Conservation (phyloP, 30 jellyfish, hydroid and myxozoan species). For the Morbakka virulenta region DNA sequence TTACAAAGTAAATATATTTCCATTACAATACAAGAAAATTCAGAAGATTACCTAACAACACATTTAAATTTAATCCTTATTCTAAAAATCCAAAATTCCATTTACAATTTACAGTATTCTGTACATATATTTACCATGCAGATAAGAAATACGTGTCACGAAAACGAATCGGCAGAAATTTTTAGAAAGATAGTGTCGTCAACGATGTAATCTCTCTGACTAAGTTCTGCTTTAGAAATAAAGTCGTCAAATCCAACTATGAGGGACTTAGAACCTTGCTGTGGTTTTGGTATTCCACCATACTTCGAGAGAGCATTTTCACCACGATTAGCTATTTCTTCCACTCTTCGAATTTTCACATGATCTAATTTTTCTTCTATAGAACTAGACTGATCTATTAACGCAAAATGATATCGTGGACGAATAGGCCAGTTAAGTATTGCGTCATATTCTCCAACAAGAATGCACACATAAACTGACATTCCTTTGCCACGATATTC, state of each 20-base stretch:
- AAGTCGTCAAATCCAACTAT: conserved; percentile 91
- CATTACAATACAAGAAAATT: no score
- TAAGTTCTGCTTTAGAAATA: conserved; percentile 73
- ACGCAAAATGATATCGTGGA: conserved; percentile 70
- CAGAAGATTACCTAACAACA: no score
- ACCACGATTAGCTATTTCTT: conserved; percentile 72
- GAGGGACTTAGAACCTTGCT: conserved; percentile 64
- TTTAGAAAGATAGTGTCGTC: conserved; percentile 76
- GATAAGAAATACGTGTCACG: no score
- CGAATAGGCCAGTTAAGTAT: conserved; percentile 84
- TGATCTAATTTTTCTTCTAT: conserved; percentile 59
- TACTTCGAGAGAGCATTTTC: conserved; percentile 54
- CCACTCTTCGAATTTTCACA: conserved; percentile 74
- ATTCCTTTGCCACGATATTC: conserved; percentile 67
- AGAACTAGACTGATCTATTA: conserved; percentile 79
- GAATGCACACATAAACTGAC: conserved; percentile 83
- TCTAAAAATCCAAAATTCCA: no score
- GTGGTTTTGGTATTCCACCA: conserved; percentile 87
- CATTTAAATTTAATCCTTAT: no score
- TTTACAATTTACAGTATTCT: no score
- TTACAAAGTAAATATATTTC: no score
- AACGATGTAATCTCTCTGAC: conserved; percentile 44
- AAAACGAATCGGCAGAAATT: conserved; percentile 52
- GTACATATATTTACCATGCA: no score
- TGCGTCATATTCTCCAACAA: conserved; percentile 91